phyloP scores from a whole-genome alignment of 1,140 invertebrate genomes.

The Drosophila equinoxialis region DNA sequence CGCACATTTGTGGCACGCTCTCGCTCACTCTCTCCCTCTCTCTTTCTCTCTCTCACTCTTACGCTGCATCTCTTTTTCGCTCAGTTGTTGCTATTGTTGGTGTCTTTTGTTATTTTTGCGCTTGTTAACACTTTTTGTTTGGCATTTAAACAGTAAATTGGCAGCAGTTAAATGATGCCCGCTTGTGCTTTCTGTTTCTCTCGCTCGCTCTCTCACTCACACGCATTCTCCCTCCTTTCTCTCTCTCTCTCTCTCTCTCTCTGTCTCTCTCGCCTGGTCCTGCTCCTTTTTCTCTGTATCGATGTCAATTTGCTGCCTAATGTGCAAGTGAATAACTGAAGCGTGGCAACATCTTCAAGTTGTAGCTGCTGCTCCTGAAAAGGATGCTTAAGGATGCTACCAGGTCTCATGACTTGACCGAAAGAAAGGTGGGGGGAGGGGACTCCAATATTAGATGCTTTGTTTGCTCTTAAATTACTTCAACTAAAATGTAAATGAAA shows the following conservation, averaged over 20 bases:
- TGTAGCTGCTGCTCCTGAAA: neutral
- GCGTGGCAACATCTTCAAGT: conserved; percentile 7
- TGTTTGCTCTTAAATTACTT: no score
- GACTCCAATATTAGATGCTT: no score
- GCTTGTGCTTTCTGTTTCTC: conserved; percentile 33
- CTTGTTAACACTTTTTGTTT: conserved; percentile 83
- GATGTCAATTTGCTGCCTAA: conserved; percentile 81
- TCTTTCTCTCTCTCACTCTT: neutral
- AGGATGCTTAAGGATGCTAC: no score
- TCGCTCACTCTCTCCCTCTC: neutral
- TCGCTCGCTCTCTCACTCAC: conserved; percentile 9
- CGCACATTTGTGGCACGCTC: neutral
- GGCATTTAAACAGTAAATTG: conserved; percentile 83
- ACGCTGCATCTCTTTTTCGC: conserved; percentile 14
- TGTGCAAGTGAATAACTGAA: conserved; percentile 70
- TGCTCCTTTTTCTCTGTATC: conserved; percentile 50
- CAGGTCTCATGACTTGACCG: no score
- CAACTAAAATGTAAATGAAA: no score
- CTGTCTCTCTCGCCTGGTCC: neutral
- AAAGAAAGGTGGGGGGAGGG: no score
- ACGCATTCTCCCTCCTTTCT: neutral
- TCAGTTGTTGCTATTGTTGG: conserved; percentile 40
- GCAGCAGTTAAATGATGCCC: conserved; percentile 81
- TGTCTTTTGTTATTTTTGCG: conserved; percentile 82
- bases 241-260: conserved; percentile 3